Evolutionary conservation across 2,797 vertebrate genomes (phyloP).

Genomic region (Synaphobranchus kaupii): DNA sequence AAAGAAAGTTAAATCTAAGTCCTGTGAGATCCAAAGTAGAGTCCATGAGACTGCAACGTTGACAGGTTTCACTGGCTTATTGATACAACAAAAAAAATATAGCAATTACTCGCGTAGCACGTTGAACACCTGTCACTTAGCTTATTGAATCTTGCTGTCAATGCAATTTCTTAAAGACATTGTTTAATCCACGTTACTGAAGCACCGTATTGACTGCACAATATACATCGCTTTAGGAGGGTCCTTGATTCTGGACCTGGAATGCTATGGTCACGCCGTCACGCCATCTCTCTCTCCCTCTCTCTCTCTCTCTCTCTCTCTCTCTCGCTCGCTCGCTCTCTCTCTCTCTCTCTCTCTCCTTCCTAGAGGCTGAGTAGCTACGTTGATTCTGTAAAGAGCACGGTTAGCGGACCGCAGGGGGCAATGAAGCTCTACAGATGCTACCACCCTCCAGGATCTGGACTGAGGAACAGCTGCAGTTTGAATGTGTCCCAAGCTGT

Average conservation of each 20-base stretch:
- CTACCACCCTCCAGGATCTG: background rate
- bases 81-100: background rate
- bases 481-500: background rate
- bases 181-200: constrained; percentile 7
- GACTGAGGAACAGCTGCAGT: background rate
- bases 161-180: constrained; percentile 7
- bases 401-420: background rate
- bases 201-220: background rate
- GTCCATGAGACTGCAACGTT: constrained; percentile 8
- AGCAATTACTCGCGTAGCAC: constrained; percentile 23
- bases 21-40: background rate
- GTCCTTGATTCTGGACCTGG: background rate
- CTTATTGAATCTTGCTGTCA: constrained; percentile 12
- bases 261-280: constrained; percentile 5
- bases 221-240: background rate
- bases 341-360: too few species aligned
- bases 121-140: background rate
- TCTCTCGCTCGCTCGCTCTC: too few species aligned
- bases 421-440: background rate
- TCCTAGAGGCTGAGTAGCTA: background rate
- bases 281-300: background rate
- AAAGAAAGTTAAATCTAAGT: constrained; percentile 3
- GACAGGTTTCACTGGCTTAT: constrained; percentile 22
- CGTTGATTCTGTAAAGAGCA: background rate
- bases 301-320: too few species aligned